Evolutionary conservation across 2,797 vertebrate genomes (phyloP).

Genomic region (Dendrocincla fuliginosa): DNA sequence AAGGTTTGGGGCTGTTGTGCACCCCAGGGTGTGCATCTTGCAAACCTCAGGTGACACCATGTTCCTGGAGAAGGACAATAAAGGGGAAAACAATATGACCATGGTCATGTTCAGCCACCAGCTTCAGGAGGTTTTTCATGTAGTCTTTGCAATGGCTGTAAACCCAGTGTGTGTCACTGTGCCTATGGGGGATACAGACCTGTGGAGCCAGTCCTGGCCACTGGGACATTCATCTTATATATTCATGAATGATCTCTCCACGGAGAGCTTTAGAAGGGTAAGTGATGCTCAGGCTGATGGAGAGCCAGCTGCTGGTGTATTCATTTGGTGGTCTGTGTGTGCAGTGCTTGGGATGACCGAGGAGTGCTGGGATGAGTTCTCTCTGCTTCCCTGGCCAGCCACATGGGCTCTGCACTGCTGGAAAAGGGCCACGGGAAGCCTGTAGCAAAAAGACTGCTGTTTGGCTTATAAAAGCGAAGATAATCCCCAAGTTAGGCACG

Average conservation of each 20-base stretch:
- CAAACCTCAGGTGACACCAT: neutral
- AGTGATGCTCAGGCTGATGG: neutral
- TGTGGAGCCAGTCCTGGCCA: neutral
- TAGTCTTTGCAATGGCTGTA: neutral
- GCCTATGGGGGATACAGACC: neutral
- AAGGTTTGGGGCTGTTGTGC: neutral
- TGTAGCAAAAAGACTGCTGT: neutral
- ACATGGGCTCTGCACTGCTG: accelerated
- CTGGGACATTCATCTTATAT: accelerated
- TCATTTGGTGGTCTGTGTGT: neutral
- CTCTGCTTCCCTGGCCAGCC: neutral
- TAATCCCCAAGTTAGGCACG: neutral
- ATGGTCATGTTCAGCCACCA: neutral
- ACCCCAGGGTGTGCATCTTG: neutral
- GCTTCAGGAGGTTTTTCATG: neutral
- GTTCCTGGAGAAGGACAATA: neutral
- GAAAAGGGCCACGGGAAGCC: neutral
- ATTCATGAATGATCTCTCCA: neutral
- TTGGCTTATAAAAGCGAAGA: neutral
- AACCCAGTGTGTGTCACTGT: neutral
- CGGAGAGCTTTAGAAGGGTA: neutral
- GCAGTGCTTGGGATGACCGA: neutral
- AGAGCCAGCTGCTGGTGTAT: neutral
- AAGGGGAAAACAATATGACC: neutral
- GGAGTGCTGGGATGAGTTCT: neutral